Percentiles rank a stretch among this genome's conserved stretches.
These are phyloP conservation scores for Phalanger gymnotis DNA, from an alignment of 2,797 vertebrate genomes.

Conservation along the genomic window DNA sequence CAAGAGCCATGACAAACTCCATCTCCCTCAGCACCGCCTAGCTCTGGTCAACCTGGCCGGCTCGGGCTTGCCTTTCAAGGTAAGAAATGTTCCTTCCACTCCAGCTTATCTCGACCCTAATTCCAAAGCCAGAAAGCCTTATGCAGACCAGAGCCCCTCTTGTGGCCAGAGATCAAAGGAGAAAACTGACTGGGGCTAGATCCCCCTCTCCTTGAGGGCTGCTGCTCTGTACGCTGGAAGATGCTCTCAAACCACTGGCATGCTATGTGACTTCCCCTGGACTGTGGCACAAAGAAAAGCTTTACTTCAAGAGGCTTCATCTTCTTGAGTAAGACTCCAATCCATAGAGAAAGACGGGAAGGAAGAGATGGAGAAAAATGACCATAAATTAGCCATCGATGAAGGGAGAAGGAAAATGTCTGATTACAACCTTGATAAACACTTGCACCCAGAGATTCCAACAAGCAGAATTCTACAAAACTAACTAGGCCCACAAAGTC, in stretches of 20 bases:
- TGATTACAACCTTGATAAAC: background rate
- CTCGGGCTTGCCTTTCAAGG: background rate
- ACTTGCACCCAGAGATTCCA: background rate
- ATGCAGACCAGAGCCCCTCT: background rate
- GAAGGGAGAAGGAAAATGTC: background rate
- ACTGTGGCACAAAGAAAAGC: background rate
- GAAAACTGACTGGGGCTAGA: background rate
- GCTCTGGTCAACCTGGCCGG: background rate
- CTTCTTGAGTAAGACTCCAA: background rate
- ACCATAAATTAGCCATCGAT: background rate
- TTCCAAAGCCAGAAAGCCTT: background rate
- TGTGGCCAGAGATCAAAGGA: background rate
- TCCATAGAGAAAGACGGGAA: background rate
- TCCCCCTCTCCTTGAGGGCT: background rate
- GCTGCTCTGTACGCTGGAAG: background rate
- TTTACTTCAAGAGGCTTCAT: background rate
- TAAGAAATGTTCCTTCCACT: background rate
- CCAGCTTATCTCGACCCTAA: background rate
- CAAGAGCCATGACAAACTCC: background rate
- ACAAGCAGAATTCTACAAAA: background rate
- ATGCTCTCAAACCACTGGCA: background rate
- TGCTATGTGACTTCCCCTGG: background rate
- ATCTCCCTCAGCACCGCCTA: background rate
- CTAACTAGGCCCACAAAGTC: background rate
- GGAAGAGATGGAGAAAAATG: background rate